Base-by-base conservation (phyloP, 1,140 invertebrate species). In the Trachymyrmex cornetzi region DNA sequence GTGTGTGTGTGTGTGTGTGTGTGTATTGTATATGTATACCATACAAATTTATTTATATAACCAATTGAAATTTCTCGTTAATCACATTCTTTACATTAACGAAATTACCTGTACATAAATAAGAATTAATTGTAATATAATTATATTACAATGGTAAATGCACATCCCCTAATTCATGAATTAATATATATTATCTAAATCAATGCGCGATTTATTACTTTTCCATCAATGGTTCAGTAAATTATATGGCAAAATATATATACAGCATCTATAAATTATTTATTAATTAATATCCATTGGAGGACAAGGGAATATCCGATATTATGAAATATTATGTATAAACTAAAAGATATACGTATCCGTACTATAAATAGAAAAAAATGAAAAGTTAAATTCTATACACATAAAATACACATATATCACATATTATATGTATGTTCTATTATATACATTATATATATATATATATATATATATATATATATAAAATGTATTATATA, bases 111-210 rank as follows among this genome's bases (percentile, higher is more conserved):
- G 4, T 0, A 14, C 7, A 61, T 34, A 61, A 34, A 59, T 63
- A 0, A 30, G 4, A 85, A 75, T 74, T 69, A 74, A 72, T 84
- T 75, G 3, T 61, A 84, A 57, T 38, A 50, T 63, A 48, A 77
- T 63, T 77, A 22, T 30, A 59, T 27, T 59, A 27, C 57, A 77
- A 27, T 27, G 19, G 16, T 38, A 61, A 19, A 16, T 44, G 16
- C 2, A n/a, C 22, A 63, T 63, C 27, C 4, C 1, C 48, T 44
- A 48, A 77, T 77, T 55, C 50, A 72, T 55, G 3, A 72, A 72
- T n/a, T 48, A 48, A 0, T 44, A 44, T 9, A 22, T 30, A 55
- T 75, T 16, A 61, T 9, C 3, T 61, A 14, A 27, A 14, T 44
- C 12, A 75, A 38, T 24, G 7, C 12, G 5, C 3, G 53, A 57